A percentile compares a stretch with the other conserved stretches of the same genome.
Evolutionary conservation across 1,140 invertebrate species (phyloP).

Genomic region (Penaeus indicus): DNA sequence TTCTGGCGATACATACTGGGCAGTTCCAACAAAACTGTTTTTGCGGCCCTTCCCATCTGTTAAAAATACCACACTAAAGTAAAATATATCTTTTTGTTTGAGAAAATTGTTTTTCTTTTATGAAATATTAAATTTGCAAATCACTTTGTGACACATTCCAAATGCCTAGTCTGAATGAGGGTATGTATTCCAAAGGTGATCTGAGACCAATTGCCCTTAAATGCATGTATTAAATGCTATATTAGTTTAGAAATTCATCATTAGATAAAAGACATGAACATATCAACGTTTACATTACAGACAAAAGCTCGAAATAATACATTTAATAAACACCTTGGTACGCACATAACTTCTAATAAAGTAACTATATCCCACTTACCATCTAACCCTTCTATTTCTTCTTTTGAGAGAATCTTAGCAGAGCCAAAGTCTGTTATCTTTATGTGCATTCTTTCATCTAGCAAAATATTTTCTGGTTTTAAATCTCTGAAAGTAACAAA

Average conservation of each 20-base stretch:
- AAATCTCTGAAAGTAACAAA: constrained; percentile 69
- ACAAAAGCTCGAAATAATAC: neutral
- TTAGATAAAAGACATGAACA: no score
- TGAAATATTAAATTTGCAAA: no score
- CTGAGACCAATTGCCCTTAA: no score
- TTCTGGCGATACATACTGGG: constrained; percentile 98
- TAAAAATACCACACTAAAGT: neutral
- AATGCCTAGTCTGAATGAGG: no score
- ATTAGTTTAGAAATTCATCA: no score
- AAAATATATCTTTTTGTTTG: no score
- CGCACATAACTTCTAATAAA: neutral
- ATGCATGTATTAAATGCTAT: no score
- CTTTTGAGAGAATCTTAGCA: constrained; percentile 80
- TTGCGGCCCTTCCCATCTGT: constrained; percentile 68
- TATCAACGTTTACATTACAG: neutral
- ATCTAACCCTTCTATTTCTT: constrained; percentile 52
- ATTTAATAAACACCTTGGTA: no score
- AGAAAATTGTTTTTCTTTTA: no score
- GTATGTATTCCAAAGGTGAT: no score
- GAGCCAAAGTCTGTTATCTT: constrained; percentile 98
- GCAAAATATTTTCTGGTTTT: constrained; percentile 78
- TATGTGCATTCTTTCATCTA: constrained; percentile 95
- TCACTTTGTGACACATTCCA: no score
- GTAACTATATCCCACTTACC: constrained; percentile 7
- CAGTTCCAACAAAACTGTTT: constrained; percentile 98